These are phyloP conservation scores for Platycercus adscitus DNA, from an alignment of 2,113 vertebrate species.

Conservation along the genomic window DNA sequence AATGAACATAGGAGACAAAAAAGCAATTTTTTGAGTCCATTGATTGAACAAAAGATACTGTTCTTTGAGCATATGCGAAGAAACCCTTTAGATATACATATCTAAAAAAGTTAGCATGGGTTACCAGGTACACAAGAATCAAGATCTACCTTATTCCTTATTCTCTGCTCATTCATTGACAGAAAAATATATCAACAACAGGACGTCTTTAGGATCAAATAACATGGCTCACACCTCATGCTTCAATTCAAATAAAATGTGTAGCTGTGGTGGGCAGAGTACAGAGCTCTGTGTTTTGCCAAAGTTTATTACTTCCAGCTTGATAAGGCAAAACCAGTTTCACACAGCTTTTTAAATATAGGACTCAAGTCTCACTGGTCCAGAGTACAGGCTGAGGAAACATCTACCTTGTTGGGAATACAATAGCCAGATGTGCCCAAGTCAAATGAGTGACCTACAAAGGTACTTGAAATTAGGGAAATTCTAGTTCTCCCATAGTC, in stretches of 20 bases:
- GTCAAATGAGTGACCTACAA: rapidly evolving
- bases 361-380: rapidly evolving
- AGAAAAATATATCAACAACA: background rate
- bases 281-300: background rate
- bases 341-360: background rate
- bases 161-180: background rate
- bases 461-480: background rate
- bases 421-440: background rate
- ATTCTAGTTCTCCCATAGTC: background rate
- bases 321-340: background rate
- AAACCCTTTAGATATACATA: background rate
- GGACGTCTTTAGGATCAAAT: background rate
- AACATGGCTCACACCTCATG: background rate
- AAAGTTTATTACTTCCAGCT: background rate
- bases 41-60: background rate
- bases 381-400: background rate
- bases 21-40: background rate
- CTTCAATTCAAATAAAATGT: background rate
- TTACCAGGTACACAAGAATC: background rate
- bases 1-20: background rate
- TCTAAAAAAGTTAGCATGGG: background rate
- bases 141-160: background rate
- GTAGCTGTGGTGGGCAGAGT: background rate
- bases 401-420: background rate
- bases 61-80: background rate